Evolutionary conservation across 1,140 invertebrate genomes (phyloP).

Genomic region (Dolichoris vasculosae): DNA sequence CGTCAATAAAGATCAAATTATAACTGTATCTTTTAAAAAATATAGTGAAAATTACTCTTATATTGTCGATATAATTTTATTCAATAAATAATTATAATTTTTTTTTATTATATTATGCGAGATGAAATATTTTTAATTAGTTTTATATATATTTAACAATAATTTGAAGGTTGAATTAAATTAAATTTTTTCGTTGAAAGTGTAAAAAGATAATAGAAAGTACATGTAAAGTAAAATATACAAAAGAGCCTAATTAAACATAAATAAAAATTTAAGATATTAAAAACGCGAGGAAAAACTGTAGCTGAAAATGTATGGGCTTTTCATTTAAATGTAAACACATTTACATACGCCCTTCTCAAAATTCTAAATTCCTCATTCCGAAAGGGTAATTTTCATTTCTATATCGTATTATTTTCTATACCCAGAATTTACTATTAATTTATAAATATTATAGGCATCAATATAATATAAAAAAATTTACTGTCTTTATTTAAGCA

Average conservation of each 20-base stretch:
- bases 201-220: not conserved
- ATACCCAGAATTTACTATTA: not conserved
- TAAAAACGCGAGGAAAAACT: not conserved
- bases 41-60: too few relatives aligned
- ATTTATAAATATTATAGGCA: not conserved
- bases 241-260: not conserved
- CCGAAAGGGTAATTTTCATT: conserved; percentile 2
- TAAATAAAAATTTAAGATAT: not conserved
- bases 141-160: too few relatives aligned
- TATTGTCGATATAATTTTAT: too few relatives aligned
- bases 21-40: too few relatives aligned
- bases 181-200: too few relatives aligned
- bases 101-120: too few relatives aligned
- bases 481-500: not conserved
- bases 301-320: not conserved
- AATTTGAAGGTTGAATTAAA: too few relatives aligned
- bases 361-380: not conserved
- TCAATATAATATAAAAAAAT: not conserved
- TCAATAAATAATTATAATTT: too few relatives aligned
- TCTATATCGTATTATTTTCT: not conserved
- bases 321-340: not conserved
- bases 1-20: too few relatives aligned
- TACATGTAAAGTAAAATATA: not conserved
- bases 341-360: not conserved
- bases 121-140: too few relatives aligned